Conservation (phyloP, 2,888 invertebrate genomes). For the Nomada ferruginata region DNA sequence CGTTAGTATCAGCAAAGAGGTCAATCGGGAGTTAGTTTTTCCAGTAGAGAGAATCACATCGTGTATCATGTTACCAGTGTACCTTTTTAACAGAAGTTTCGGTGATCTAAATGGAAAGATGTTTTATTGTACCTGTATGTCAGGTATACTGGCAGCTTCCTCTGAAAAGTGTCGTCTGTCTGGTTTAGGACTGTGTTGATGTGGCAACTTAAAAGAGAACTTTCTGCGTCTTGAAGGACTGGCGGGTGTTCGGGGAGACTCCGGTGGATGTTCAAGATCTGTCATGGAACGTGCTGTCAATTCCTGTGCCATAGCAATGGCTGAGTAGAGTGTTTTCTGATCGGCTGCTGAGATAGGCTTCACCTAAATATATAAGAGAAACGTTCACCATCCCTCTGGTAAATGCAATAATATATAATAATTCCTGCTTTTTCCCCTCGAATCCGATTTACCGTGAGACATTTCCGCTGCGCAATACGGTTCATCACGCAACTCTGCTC, state of each 20-base stretch:
- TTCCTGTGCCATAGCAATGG: constrained; percentile 97
- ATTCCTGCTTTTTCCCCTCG: constrained; percentile 24
- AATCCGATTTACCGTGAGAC: constrained; percentile 11
- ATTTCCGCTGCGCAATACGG: not conserved
- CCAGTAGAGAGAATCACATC: constrained; percentile 23
- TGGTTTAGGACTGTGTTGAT: constrained; percentile 87
- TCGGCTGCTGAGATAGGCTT: constrained; percentile 98
- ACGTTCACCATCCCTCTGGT: constrained; percentile 67
- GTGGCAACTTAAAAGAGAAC: constrained; percentile 92
- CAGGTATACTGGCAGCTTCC: constrained; percentile 93
- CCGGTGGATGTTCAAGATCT: constrained; percentile 82
- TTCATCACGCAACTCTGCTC: constrained; percentile 22
- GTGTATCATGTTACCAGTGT: constrained; percentile 45
- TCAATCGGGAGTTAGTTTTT: constrained; percentile 22
- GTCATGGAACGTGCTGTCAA: constrained; percentile 88
- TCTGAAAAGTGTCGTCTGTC: constrained; percentile 95
- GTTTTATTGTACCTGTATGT: constrained; percentile 91
- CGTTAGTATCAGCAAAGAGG: constrained; percentile 14
- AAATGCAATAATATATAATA: constrained; percentile 24
- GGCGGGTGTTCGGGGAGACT: constrained; percentile 83
- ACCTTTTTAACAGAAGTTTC: constrained; percentile 7
- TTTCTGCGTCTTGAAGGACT: constrained; percentile 88
- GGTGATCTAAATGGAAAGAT: constrained; percentile 62
- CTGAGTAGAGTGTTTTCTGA: constrained; percentile 95
- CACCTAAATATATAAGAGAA: constrained; percentile 85